Conservation (phyloP, 2,797 vertebrate genomes). For the Cichlasoma orientale region DNA sequence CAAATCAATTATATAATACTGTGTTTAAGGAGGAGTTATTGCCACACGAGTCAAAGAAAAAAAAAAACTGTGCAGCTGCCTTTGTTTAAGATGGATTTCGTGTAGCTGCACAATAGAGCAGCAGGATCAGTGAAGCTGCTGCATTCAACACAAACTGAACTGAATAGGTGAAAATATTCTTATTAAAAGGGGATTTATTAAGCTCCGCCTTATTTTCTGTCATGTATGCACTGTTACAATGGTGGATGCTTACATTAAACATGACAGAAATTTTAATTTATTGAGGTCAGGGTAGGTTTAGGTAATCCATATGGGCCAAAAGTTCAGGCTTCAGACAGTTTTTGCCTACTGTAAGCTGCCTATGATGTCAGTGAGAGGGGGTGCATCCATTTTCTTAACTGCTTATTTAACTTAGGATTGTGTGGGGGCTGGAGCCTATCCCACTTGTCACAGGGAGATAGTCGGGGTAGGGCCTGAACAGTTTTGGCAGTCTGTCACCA, state of each 20-base stretch:
- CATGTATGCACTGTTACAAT: not conserved
- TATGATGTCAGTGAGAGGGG: not conserved
- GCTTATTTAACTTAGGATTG: too few species aligned
- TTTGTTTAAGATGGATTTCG: slow-evolving; percentile 26
- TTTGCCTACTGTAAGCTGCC: not conserved
- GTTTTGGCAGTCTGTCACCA: not conserved
- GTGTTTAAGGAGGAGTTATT: slow-evolving; percentile 40
- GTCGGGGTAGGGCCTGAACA: too few species aligned
- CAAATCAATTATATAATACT: slow-evolving; percentile 25
- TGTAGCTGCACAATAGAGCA: slow-evolving; percentile 5
- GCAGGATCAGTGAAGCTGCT: slow-evolving; percentile 4
- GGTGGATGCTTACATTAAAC: not conserved
- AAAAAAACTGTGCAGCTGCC: not conserved
- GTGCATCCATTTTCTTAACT: not conserved
- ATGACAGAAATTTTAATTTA: not conserved
- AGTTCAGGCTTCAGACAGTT: not conserved
- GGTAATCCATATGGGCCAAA: not conserved
- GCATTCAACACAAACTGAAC: slow-evolving; percentile 12
- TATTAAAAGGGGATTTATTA: slow-evolving; percentile 7
- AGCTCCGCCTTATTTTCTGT: not conserved
- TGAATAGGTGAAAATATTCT: slow-evolving; percentile 1
- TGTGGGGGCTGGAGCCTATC: not conserved
- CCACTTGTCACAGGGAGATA: too few species aligned
- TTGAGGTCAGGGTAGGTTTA: not conserved
- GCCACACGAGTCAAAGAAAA: slow-evolving; percentile 12